A percentile compares a stretch with the other conserved stretches of the same genome.
phyloP scores from a whole-genome alignment of 2,888 invertebrate genomes.

The Ophion costatus region DNA sequence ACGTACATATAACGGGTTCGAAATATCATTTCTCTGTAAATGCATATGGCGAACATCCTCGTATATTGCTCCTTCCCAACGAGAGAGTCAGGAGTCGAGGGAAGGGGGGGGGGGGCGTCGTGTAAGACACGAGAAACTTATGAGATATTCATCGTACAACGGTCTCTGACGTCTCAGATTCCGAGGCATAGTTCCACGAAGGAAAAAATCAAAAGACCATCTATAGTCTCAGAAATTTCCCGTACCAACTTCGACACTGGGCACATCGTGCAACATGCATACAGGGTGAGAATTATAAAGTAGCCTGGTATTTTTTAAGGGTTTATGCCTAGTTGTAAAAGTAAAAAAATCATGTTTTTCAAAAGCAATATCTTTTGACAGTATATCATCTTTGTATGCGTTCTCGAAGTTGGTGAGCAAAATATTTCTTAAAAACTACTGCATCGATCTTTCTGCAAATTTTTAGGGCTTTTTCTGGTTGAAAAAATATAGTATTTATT shows the following conservation, averaged over 20 bases:
- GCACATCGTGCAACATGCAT: neutral
- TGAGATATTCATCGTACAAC: slow-evolving; percentile 67
- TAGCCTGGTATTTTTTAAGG: too few species aligned
- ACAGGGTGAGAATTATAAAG: too few species aligned
- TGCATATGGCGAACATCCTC: slow-evolving; percentile 19
- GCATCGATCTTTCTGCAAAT: too few species aligned
- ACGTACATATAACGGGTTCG: neutral
- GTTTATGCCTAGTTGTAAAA: too few species aligned
- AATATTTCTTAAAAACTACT: too few species aligned
- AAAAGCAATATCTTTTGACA: too few species aligned
- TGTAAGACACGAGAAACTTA: slow-evolving; percentile 57
- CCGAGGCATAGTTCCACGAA: neutral
- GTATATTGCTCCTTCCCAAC: slow-evolving; percentile 28
- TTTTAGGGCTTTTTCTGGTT: too few species aligned
- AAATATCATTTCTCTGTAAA: neutral
- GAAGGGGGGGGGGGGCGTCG: slow-evolving; percentile 4
- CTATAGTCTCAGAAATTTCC: slow-evolving; percentile 34
- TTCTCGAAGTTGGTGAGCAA: too few species aligned
- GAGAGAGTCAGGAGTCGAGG: slow-evolving; percentile 10
- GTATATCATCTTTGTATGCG: too few species aligned
- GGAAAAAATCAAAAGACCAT: slow-evolving; percentile 17
- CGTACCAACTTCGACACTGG: neutral
- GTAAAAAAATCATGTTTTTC: too few species aligned
- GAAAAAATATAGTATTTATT: too few species aligned
- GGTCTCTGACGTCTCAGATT: slow-evolving; percentile 38